A percentile compares a stretch with the other conserved stretches of the same genome.
These are phyloP conservation scores for Pachyuromys duprasi DNA, from an alignment of 2,797 vertebrate species.

Conservation along the genomic window DNA sequence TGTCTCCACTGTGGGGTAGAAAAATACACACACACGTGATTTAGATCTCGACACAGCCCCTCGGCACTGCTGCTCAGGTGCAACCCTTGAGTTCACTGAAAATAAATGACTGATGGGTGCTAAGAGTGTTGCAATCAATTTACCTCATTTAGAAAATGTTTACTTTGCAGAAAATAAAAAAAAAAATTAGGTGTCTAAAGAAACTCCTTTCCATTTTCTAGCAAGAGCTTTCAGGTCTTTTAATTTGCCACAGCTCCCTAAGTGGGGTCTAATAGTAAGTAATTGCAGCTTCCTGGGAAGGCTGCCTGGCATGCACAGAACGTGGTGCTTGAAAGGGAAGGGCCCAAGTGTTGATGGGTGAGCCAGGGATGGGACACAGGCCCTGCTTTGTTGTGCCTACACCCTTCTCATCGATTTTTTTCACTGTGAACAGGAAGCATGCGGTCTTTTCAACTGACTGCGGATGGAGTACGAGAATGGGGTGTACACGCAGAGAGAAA, in stretches of 20 bases:
- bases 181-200: constrained; percentile 82
- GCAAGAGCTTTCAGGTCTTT: constrained; percentile 72
- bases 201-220: constrained; percentile 79
- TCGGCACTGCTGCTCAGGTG: constrained; percentile 84
- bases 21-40: constrained; percentile 85
- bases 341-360: background rate
- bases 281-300: background rate
- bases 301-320: background rate
- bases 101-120: constrained; percentile 87
- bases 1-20: constrained; percentile 93
- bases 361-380: background rate
- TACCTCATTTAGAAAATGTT: constrained; percentile 86
- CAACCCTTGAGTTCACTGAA: constrained; percentile 87
- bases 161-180: constrained; percentile 85
- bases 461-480: background rate
- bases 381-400: background rate
- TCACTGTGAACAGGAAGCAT: background rate
- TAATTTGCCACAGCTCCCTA: constrained; percentile 71
- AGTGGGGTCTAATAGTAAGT: background rate
- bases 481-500: background rate
- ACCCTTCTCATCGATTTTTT: background rate
- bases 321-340: background rate
- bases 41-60: constrained; percentile 82
- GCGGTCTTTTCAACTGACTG: background rate
- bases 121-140: constrained; percentile 87